Conservation (phyloP, 2,888 invertebrate genomes). For the Lasius fuliginosus region DNA sequence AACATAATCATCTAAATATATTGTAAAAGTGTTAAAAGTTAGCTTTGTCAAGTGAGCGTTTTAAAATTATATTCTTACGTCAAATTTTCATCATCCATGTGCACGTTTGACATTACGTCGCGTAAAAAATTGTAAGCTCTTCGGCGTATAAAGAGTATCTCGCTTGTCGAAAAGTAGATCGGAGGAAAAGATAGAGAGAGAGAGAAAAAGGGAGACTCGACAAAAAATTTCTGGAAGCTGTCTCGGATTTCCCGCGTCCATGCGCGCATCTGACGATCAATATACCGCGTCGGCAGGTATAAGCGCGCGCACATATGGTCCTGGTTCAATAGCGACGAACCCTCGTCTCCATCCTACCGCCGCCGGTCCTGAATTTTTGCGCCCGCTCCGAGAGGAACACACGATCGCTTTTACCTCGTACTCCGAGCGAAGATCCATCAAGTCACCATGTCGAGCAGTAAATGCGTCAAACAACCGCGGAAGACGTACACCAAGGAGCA, state of each 20-base stretch:
- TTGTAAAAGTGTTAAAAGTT: background rate
- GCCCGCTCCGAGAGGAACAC: background rate
- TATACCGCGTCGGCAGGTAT: slow-evolving; percentile 51
- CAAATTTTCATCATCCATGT: background rate
- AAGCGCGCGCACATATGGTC: slow-evolving; percentile 64
- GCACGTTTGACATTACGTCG: background rate
- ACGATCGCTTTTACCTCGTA: background rate
- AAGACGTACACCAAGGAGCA: slow-evolving; percentile 83
- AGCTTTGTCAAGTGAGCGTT: background rate
- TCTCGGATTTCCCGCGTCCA: slow-evolving; percentile 54
- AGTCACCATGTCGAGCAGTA: slow-evolving; percentile 80
- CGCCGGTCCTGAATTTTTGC: slow-evolving; percentile 1
- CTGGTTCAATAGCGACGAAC: slow-evolving; percentile 66
- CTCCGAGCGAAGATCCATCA: background rate
- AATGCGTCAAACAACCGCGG: slow-evolving; percentile 82
- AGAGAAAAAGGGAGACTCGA: background rate
- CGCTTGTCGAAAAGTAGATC: background rate
- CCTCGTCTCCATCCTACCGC: slow-evolving; percentile 18
- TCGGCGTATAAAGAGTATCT: background rate
- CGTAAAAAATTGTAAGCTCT: background rate
- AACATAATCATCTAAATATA: background rate
- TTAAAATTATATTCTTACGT: background rate
- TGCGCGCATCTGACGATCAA: slow-evolving; percentile 60
- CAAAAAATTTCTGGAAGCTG: slow-evolving; percentile 18
- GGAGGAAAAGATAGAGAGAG: background rate